Evolutionary conservation across 2,113 vertebrate genomes (phyloP), one percentile per base, ranked within the genome.

Genomic region (Electrona antarctica): DNA sequence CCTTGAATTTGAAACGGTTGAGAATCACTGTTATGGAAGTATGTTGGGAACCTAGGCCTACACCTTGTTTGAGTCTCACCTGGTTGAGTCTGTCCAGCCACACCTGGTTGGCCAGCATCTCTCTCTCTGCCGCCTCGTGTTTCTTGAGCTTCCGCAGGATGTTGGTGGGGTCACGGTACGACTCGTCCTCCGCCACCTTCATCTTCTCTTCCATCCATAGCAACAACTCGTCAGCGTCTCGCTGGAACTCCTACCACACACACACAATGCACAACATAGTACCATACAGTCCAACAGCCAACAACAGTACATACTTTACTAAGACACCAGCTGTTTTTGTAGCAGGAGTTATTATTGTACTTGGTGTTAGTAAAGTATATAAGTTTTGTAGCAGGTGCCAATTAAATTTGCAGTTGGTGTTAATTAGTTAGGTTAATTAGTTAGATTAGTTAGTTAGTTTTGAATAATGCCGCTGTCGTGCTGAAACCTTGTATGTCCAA

Each of bases 191-290:
- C 0, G 89, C 95, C 50, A 92, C 86, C 84, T 89, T 88, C 55
- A 92, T 92, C 79, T 96, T 98, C 81, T 97, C 95, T 28, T 95
- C 94, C 89, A 97, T 94, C 96, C 96, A 98, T 60, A 96, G 71
- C 69, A 93, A 76, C 79, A 97, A 92, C 79, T 95, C 95, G 0
- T 89, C 92, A 1, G 90, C 89, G 12, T 95, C 94, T 73, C 87
- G 91, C 79, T 91, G 94, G 82, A 96, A 96, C 60, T 96, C 94
- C 96, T 98, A 41, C 33, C 48, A 60, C 13, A 48, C 47, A 67
- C 28, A 46, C 60, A 29, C 29, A 62, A 60, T 8, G 60, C 14
- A 11, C 45, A 61, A 61, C 15, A n/a, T 7, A 56, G 54, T 13
- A 4, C 15, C 10, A 28, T 14, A 62, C 48, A n/a, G 7, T 2